Percentiles rank a stretch among this genome's conserved stretches.
Conservation (phyloP, 2,888 invertebrate species). For the Boloria euphrosyne region DNA sequence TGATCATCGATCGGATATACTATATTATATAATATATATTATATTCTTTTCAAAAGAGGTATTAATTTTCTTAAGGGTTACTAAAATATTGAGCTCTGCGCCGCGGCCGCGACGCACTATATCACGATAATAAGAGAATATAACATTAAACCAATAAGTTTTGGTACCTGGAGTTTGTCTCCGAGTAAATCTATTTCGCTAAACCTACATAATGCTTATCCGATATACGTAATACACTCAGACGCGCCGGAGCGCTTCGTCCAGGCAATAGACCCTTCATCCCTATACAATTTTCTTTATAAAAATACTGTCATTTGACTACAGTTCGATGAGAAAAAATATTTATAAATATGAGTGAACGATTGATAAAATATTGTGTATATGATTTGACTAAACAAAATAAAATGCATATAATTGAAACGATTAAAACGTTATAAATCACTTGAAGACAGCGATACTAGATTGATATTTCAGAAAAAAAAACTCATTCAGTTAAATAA, state of each 20-base stretch:
- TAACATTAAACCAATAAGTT: conserved; percentile 80
- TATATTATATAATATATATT: conserved; percentile 65
- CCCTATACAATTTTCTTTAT: conserved; percentile 80
- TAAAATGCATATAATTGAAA: conserved; percentile 82
- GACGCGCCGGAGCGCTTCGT: conserved; percentile 46
- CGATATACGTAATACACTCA: conserved; percentile 73
- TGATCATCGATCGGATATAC: conserved; percentile 79
- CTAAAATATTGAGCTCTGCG: conserved; percentile 83
- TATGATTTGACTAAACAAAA: conserved; percentile 81
- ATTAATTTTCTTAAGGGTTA: conserved; percentile 82
- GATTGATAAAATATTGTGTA: conserved; percentile 77
- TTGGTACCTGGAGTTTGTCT: conserved; percentile 78
- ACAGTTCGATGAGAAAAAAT: conserved; percentile 80
- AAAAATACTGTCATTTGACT: conserved; percentile 84
- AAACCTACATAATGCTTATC: conserved; percentile 84
- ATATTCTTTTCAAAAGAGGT: conserved; percentile 82
- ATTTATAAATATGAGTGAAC: conserved; percentile 74
- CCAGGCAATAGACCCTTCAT: conserved; percentile 72
- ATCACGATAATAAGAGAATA: conserved; percentile 82
- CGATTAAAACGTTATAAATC: conserved; percentile 77
- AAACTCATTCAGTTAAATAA: conserved; percentile 64
- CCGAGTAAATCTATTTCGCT: conserved; percentile 80
- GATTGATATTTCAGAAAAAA: conserved; percentile 68
- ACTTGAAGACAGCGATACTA: conserved; percentile 75
- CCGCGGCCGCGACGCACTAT: conserved; percentile 73